These are phyloP conservation scores for Listronotus oregonensis DNA, from an alignment of 1,140 invertebrate species.

Conservation along the genomic window DNA sequence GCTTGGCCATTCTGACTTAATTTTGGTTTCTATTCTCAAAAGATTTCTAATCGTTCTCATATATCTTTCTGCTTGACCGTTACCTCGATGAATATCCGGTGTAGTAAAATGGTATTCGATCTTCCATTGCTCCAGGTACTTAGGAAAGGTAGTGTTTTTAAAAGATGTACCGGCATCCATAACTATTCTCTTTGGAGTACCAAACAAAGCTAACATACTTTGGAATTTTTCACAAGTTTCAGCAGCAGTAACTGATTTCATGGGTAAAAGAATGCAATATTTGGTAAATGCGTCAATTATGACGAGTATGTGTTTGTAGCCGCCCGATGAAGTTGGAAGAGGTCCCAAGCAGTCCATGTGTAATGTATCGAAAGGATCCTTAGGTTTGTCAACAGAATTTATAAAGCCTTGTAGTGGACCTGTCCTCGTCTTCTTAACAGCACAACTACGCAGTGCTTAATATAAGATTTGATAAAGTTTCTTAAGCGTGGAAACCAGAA, in stretches of 20 bases:
- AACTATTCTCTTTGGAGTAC: no score
- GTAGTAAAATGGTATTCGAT: no score
- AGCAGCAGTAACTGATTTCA: not conserved
- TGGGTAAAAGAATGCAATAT: not conserved
- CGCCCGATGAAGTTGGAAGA: not conserved
- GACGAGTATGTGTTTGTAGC: slow-evolving; percentile 35
- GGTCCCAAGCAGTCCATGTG: not conserved
- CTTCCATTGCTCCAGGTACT: no score
- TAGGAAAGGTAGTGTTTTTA: no score
- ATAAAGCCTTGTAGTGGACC: slow-evolving; percentile 46
- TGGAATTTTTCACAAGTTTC: not conserved
- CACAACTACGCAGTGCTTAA: slow-evolving; percentile 42
- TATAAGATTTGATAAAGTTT: slow-evolving; percentile 41
- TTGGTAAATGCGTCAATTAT: slow-evolving; percentile 50
- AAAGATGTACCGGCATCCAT: no score
- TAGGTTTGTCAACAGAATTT: slow-evolving; percentile 37
- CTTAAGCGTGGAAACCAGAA: slow-evolving; percentile 44
- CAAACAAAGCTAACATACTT: no score
- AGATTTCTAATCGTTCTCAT: no score
- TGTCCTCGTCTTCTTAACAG: slow-evolving; percentile 41
- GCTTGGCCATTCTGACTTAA: no score
- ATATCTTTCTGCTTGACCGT: no score
- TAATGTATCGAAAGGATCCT: slow-evolving; percentile 26
- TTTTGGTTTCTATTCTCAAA: no score
- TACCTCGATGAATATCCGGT: no score